Conservation (phyloP, 1,140 invertebrate genomes). For the Aphis craccivora region DNA sequence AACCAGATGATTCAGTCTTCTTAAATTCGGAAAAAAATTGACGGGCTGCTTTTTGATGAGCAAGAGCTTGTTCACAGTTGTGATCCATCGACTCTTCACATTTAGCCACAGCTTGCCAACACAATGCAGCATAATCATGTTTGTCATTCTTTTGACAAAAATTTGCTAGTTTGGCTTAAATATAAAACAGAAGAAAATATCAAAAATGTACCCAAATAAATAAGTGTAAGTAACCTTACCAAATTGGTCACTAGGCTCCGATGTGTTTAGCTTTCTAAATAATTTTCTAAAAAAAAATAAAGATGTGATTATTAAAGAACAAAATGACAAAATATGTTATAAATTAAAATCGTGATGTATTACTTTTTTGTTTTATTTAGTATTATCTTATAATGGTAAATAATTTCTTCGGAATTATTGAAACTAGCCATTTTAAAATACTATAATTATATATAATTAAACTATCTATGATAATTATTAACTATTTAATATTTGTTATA, state of each 20-base stretch:
- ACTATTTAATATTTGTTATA: no score
- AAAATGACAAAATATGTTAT: background rate
- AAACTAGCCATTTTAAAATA: constrained; percentile 18
- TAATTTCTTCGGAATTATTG: constrained; percentile 51
- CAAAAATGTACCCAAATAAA: background rate
- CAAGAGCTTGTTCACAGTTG: constrained; percentile 37
- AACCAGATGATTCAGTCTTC: constrained; percentile 46
- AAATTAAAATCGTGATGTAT: background rate
- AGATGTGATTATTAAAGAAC: background rate
- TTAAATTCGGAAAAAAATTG: constrained; percentile 46
- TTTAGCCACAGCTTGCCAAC: constrained; percentile 54
- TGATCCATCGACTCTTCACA: constrained; percentile 52
- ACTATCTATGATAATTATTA: background rate
- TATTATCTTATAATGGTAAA: constrained; percentile 46
- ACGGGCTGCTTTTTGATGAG: constrained; percentile 48
- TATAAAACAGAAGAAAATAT: background rate
- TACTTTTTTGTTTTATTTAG: constrained; percentile 56
- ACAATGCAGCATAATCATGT: constrained; percentile 49
- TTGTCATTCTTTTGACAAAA: constrained; percentile 54
- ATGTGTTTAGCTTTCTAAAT: constrained; percentile 49
- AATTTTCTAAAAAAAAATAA: constrained; percentile 39
- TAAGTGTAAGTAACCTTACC: constrained; percentile 17
- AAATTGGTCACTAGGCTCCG: constrained; percentile 50
- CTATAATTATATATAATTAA: background rate
- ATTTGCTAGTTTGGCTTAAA: constrained; percentile 40